Base-by-base conservation (phyloP, 2,888 invertebrate species). In the Andrena minutula region DNA sequence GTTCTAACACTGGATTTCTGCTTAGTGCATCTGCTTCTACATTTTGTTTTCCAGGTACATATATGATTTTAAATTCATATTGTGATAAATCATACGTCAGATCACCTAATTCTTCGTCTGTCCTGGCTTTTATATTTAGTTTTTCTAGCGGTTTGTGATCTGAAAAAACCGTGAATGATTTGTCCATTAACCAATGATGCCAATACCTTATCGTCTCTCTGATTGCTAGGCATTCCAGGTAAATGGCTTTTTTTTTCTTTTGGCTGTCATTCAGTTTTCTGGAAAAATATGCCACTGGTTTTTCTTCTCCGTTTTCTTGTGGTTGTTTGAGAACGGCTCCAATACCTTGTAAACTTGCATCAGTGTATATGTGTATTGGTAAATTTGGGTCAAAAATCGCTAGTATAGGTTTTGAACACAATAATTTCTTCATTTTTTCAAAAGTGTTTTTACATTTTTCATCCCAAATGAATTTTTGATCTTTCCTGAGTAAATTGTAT, bases 321-420 rank as follows among this genome's bases (percentile, higher is more conserved):
- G 41, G 41, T 41, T 41, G 41, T 41, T 41, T 41, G 41, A 41
- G 41, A 12, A 41, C 41, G 0, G 41, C 41, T 41, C 41, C 89
- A 0, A 89, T 30, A 26, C 88, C 89, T 70, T 84, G 53, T 63
- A 86, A 60, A 69, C 84, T 84, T 12, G 87, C 90, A 75, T 91
- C 90, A 23, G 89, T 89, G 32, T 87, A 88, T 30, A 91, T 89
- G 6, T 86, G 60, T 30, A 89, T 89, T 68, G 86, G 85, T 68
- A 81, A 26, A 5, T 47, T 32, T 4, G 16, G 35, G n/a, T 72
- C 35, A 51, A 53, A 72, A 72, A 20, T 64, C 2, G 23, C 53
- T 12, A 72, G 7, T 30, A 72, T n/a, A 28, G 71, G 71, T 53
- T 64, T 20, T 12, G 63, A 26, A 23, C 63, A 41, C 41, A 41